Evolutionary conservation across 2,797 vertebrate species (phyloP).

Genomic region (Microctenopoma lineatum): DNA sequence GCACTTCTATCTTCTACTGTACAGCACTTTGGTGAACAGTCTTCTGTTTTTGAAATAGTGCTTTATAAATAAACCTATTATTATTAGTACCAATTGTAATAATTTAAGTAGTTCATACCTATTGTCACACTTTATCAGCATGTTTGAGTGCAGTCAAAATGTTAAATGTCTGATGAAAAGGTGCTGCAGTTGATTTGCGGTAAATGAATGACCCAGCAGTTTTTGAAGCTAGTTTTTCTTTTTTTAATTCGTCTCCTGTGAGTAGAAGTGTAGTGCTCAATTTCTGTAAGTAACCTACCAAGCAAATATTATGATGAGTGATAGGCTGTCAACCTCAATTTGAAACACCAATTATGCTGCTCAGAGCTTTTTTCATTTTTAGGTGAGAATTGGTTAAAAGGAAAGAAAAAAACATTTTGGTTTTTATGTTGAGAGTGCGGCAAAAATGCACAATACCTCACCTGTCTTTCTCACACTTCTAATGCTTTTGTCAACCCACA

Average conservation of each 20-base stretch:
- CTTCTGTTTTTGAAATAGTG: too few species aligned
- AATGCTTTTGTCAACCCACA: conserved; percentile 26
- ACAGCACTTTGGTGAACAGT: too few species aligned
- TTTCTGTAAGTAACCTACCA: neutral
- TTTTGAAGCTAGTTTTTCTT: neutral
- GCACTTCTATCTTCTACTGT: too few species aligned
- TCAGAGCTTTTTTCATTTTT: neutral
- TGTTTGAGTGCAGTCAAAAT: too few species aligned
- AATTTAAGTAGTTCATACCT: too few species aligned
- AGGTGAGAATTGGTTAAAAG: neutral
- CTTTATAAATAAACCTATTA: too few species aligned
- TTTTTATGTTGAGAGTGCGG: too few species aligned
- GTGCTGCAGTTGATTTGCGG: neutral
- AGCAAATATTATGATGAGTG: neutral
- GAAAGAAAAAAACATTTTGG: too few species aligned
- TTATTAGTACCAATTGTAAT: too few species aligned
- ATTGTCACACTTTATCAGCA: too few species aligned
- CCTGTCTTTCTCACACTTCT: conserved; percentile 25
- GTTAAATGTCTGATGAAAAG: neutral
- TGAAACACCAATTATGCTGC: too few species aligned
- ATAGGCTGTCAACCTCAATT: neutral
- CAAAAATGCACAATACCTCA: conserved; percentile 6
- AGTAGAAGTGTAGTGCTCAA: neutral
- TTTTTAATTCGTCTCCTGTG: neutral
- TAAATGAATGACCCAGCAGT: too few species aligned